Evolutionary conservation across 2,113 vertebrate genomes (phyloP).

Genomic region (Haplotaxodon microlepis): DNA sequence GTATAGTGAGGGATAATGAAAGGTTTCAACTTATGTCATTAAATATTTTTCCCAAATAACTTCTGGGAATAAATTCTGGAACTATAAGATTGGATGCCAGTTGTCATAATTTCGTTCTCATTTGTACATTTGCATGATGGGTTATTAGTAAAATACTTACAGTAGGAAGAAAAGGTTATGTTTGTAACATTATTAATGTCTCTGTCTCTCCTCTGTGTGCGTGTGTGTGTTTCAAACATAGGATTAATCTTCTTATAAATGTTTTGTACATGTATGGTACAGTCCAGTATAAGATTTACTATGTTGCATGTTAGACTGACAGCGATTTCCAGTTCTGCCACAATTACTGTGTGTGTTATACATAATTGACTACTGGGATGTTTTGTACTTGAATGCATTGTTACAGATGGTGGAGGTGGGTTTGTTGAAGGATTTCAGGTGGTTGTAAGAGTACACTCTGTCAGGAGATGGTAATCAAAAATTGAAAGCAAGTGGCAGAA

Average conservation of each 20-base stretch:
- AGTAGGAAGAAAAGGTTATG: not conserved
- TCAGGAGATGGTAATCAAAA: not conserved
- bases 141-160: not conserved
- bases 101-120: not conserved
- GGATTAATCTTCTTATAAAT: not conserved
- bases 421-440: not conserved
- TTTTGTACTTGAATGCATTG: not conserved
- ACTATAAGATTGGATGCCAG: not conserved
- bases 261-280: not conserved
- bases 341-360: not conserved
- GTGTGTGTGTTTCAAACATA: not conserved
- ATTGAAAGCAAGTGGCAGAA: not conserved
- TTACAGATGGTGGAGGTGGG: not conserved
- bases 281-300: not conserved
- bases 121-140: not conserved
- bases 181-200: not conserved
- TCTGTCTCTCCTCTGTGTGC: not conserved
- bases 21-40: not conserved
- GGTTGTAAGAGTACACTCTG: not conserved
- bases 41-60: not conserved
- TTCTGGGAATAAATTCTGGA: not conserved
- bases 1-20: conserved; percentile 11
- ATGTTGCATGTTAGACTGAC: not conserved
- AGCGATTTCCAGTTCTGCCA: not conserved
- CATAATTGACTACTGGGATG: too few relatives aligned